These are phyloP conservation scores for Athene noctua DNA, from an alignment of 2,113 vertebrate genomes.

Conservation along the genomic window DNA sequence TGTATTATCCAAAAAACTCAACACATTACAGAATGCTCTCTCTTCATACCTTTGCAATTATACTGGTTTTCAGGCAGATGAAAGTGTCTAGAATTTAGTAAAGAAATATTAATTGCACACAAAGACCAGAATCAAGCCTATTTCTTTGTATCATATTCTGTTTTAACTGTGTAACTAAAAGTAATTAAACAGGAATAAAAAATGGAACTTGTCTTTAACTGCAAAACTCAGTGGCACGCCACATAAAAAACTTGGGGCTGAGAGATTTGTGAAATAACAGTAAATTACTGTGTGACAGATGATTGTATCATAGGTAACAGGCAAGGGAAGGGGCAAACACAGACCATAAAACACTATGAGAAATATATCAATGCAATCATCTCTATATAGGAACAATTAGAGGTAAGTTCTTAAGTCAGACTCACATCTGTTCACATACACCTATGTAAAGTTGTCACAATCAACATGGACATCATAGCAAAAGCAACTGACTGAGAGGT, in stretches of 20 bases:
- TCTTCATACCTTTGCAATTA: background rate
- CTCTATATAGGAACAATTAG: accelerated
- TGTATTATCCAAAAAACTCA: background rate
- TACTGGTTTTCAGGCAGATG: background rate
- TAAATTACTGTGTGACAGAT: background rate
- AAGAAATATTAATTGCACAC: background rate
- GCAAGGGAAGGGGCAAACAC: background rate
- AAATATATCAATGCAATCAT: background rate
- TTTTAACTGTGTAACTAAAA: background rate
- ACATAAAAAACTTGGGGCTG: background rate
- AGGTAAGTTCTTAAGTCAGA: background rate
- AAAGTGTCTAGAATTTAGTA: background rate
- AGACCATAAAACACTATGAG: background rate
- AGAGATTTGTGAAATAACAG: background rate
- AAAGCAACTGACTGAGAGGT: background rate
- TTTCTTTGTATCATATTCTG: background rate
- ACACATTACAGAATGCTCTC: background rate
- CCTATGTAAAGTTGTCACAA: background rate
- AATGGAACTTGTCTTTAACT: background rate
- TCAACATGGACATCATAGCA: background rate
- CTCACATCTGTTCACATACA: accelerated
- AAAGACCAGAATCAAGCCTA: background rate
- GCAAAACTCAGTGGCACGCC: background rate
- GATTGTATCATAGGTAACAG: background rate
- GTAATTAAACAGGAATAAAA: background rate